These are phyloP conservation scores for Zoanthus sociatus DNA, from an alignment of 92 coral and sea anemone species.

Conservation along the genomic window DNA sequence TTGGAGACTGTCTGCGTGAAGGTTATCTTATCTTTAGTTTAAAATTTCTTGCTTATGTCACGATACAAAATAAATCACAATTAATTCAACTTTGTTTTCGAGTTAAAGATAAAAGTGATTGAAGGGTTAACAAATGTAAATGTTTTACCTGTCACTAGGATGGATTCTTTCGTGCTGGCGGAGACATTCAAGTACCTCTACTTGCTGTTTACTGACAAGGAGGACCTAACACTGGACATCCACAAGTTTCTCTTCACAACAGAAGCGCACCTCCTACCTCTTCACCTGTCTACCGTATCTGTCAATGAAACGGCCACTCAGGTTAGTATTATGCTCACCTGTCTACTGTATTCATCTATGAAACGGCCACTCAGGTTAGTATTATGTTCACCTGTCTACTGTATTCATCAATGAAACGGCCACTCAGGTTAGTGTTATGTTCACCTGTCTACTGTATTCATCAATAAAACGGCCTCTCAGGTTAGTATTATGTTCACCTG, in stretches of 20 bases:
- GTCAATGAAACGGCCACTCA: conserved; percentile 86
- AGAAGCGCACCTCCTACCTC: conserved; percentile 96
- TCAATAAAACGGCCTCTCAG: conserved; percentile 88
- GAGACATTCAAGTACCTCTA: conserved; percentile 97
- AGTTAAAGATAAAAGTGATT: too few relatives aligned
- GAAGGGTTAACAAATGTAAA: background rate
- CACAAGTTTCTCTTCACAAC: conserved; percentile 96
- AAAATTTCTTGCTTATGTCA: too few relatives aligned
- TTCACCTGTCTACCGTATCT: conserved; percentile 80
- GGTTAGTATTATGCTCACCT: conserved; percentile 54
- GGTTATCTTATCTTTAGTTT: too few relatives aligned
- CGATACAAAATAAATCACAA: too few relatives aligned
- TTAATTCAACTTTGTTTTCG: too few relatives aligned
- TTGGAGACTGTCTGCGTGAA: too few relatives aligned
- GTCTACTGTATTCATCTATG: conserved; percentile 78
- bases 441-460: conserved; percentile 71
- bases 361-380: conserved; percentile 85
- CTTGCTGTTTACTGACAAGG: conserved; percentile 86
- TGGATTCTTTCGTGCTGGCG: conserved; percentile 97
- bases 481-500: conserved; percentile 66
- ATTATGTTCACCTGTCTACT: conserved; percentile 58
- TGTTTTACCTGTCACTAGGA: conserved; percentile 60
- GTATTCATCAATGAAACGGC: conserved; percentile 81
- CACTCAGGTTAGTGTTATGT: conserved; percentile 65
- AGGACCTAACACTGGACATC: conserved; percentile 76